Evolutionary conservation across 1,140 invertebrate species (phyloP).

Genomic region (Drosophila miranda): DNA sequence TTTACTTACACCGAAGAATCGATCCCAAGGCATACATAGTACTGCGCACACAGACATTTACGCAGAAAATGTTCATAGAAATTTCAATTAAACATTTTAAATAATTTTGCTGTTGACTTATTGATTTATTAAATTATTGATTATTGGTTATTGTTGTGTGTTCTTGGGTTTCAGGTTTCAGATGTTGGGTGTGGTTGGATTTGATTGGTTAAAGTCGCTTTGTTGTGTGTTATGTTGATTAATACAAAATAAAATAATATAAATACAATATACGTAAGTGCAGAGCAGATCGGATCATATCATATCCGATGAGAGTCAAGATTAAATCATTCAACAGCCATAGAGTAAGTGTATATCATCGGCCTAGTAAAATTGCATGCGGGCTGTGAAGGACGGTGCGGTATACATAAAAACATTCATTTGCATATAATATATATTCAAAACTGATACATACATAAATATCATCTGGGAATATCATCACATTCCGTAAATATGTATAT

Average conservation of each 20-base stretch:
- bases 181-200: slow-evolving; percentile 25
- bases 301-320: slow-evolving; percentile 6
- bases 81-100: slow-evolving; percentile 63
- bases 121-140: slow-evolving; percentile 46
- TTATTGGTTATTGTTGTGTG: slow-evolving; percentile 38
- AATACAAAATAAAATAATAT: slow-evolving; percentile 31
- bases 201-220: slow-evolving; percentile 49
- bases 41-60: slow-evolving; percentile 83
- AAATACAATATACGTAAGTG: slow-evolving; percentile 35
- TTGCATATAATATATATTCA: slow-evolving; percentile 17
- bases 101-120: slow-evolving; percentile 53
- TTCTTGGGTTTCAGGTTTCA: slow-evolving; percentile 12
- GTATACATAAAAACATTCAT: slow-evolving; percentile 22
- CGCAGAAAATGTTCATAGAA: slow-evolving; percentile 63
- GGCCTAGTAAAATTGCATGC: slow-evolving; percentile 40
- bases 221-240: slow-evolving; percentile 24
- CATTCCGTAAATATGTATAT: slow-evolving; percentile 48
- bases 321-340: slow-evolving; percentile 28
- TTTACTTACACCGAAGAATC: slow-evolving; percentile 93
- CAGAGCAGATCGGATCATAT: slow-evolving; percentile 31
- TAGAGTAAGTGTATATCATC: slow-evolving; percentile 37
- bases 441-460: slow-evolving; percentile 50
- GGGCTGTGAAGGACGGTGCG: slow-evolving; percentile 39
- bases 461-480: slow-evolving; percentile 41
- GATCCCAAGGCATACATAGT: slow-evolving; percentile 93